Conservation (phyloP, 2,888 invertebrate species). For the Microctonus aethiopoides region DNA sequence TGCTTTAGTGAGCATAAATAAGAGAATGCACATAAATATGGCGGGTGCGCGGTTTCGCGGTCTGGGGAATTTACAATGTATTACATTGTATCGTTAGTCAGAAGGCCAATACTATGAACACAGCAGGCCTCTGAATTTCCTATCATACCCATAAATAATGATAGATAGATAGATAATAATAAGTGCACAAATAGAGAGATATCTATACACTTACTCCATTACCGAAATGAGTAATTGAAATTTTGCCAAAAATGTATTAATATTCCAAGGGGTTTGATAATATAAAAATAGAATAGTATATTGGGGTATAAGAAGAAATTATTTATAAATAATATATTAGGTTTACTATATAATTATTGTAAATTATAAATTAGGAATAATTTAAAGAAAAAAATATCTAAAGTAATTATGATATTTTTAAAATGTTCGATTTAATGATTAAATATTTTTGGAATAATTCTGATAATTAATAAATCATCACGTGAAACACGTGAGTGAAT, state of each 20-base stretch:
- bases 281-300: no score
- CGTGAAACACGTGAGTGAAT: not conserved
- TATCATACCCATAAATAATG: no score
- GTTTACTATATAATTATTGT: no score
- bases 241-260: no score
- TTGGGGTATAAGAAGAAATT: no score
- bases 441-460: not conserved
- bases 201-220: no score
- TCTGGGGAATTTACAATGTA: slow-evolving; percentile 38
- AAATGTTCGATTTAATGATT: not conserved
- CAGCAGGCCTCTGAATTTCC: not conserved
- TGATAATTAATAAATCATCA: not conserved
- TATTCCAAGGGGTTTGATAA: no score
- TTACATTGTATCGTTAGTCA: slow-evolving; percentile 33
- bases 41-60: slow-evolving; percentile 38
- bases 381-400: not conserved
- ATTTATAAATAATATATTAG: no score
- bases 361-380: no score
- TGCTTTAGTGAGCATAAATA: slow-evolving; percentile 48
- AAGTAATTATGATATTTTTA: not conserved
- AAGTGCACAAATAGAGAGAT: no score
- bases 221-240: no score
- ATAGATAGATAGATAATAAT: no score
- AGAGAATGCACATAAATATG: slow-evolving; percentile 48
- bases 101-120: not conserved